Conservation (phyloP, 2,797 vertebrate species). For the Craterocephalus amniculus region DNA sequence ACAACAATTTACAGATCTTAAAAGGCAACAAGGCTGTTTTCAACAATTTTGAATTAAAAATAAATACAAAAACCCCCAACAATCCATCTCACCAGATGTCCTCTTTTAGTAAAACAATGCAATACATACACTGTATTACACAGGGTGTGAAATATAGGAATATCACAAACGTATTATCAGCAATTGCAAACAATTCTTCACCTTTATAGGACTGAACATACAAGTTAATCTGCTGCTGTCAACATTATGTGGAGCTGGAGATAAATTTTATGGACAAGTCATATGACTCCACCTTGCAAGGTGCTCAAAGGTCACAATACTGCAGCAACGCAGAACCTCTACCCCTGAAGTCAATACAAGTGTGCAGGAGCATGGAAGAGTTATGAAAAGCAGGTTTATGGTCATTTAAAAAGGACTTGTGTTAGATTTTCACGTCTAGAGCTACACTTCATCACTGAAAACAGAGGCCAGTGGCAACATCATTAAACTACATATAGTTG, state of each 20-base stretch:
- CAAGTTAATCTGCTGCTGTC: neutral
- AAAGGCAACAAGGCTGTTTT: neutral
- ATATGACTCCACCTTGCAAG: constrained; percentile 29
- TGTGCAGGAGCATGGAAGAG: neutral
- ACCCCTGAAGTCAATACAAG: neutral
- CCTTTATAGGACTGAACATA: neutral
- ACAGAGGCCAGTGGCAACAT: neutral
- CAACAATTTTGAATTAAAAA: neutral
- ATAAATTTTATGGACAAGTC: constrained; percentile 7
- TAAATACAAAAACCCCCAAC: neutral
- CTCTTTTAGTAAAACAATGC: neutral
- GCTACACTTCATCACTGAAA: neutral
- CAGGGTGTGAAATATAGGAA: neutral
- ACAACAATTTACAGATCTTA: neutral
- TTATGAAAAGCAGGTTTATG: constrained; percentile 16
- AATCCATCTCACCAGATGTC: neutral
- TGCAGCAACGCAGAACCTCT: constrained; percentile 15
- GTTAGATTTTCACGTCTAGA: neutral
- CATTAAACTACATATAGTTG: neutral
- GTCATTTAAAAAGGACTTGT: neutral
- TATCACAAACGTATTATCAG: neutral
- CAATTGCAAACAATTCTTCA: neutral
- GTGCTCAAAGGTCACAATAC: constrained; percentile 47
- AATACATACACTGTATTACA: neutral
- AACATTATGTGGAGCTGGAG: neutral